A percentile compares a stretch with the other conserved stretches of the same genome.
phyloP scores from a whole-genome alignment of 1,140 invertebrate genomes.

The Vanessa atalanta region DNA sequence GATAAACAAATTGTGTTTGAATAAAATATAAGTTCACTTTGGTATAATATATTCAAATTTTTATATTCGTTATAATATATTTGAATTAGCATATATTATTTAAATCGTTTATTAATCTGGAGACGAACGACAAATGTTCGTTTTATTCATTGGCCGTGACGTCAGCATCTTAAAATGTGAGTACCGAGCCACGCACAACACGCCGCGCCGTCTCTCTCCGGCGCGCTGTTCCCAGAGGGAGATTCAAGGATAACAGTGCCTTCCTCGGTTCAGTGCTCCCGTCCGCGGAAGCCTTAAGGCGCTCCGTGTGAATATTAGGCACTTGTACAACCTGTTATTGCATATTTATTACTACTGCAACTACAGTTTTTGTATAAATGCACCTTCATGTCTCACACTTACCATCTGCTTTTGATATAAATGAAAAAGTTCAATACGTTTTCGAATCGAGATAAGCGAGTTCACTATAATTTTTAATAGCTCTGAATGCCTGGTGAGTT shows the following conservation, averaged over 20 bases:
- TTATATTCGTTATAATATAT: too few species aligned
- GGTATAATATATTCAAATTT: too few species aligned
- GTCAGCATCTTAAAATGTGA: conserved; percentile 65
- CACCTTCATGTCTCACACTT: not conserved
- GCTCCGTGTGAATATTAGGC: conserved; percentile 35
- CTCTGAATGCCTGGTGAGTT: not conserved
- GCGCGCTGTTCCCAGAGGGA: conserved; percentile 60
- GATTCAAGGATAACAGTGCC: conserved; percentile 71
- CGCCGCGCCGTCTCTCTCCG: conserved; percentile 51
- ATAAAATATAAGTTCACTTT: too few species aligned
- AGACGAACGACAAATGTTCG: conserved; percentile 9
- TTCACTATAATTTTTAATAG: conserved; percentile 3
- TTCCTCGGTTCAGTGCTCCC: conserved; percentile 75
- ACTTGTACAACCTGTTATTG: conserved; percentile 17
- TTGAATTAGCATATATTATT: too few species aligned
- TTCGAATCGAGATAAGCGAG: not conserved
- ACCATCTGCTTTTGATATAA: conserved; percentile 3
- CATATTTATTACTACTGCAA: conserved; percentile 13
- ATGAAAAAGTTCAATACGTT: not conserved
- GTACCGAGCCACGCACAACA: conserved; percentile 40
- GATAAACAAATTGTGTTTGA: too few species aligned
- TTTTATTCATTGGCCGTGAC: conserved; percentile 44
- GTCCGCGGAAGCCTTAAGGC: conserved; percentile 62
- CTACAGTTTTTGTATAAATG: conserved; percentile 1
- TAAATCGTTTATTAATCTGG: not conserved